These are phyloP conservation scores for Chaetura pelagica DNA, from an alignment of 2,113 vertebrate genomes.

Conservation along the genomic window DNA sequence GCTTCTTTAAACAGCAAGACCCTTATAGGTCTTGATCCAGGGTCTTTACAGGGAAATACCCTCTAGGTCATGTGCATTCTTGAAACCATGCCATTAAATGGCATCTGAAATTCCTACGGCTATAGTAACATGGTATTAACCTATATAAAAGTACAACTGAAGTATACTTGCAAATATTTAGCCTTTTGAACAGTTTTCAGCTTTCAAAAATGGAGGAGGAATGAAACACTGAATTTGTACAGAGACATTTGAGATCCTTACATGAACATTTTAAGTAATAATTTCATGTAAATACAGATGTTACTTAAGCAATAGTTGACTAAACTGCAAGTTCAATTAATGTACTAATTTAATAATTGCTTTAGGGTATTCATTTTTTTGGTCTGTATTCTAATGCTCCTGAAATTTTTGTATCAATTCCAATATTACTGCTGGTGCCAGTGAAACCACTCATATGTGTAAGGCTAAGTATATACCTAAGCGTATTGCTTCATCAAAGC, in stretches of 20 bases:
- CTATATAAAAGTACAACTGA: background rate
- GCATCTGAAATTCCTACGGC: background rate
- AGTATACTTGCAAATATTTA: background rate
- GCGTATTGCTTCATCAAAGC: background rate
- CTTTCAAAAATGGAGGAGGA: background rate
- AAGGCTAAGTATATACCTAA: background rate
- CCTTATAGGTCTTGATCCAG: background rate
- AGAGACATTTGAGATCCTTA: background rate
- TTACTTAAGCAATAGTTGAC: background rate
- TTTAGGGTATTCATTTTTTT: background rate
- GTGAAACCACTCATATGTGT: background rate
- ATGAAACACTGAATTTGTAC: background rate
- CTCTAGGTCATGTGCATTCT: background rate
- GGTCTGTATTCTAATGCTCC: background rate
- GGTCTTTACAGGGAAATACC: background rate
- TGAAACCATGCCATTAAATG: background rate
- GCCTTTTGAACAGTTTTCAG: background rate
- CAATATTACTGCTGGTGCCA: background rate
- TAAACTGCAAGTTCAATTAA: background rate
- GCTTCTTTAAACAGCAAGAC: background rate
- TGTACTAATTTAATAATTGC: background rate
- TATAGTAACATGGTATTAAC: background rate
- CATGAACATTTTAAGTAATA: background rate
- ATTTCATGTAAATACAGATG: background rate
- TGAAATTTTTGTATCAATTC: background rate